These are phyloP conservation scores for Pithys albifrons DNA, from an alignment of 2,113 vertebrate genomes.

Conservation along the genomic window DNA sequence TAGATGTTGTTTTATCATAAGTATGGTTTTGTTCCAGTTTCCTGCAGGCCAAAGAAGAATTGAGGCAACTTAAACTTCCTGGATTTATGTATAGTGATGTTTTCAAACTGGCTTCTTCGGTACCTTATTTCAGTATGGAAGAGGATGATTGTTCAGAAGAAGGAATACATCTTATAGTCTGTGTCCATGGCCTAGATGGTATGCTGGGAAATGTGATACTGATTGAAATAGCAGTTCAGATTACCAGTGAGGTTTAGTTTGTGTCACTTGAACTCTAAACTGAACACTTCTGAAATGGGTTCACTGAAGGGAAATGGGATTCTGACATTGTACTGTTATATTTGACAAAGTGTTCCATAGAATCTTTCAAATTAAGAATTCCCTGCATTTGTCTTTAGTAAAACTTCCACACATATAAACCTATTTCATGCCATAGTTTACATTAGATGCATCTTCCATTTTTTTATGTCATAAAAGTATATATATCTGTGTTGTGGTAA, in stretches of 20 bases:
- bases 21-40: conserved; percentile 79
- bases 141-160: conserved; percentile 89
- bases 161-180: conserved; percentile 95
- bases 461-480: background rate
- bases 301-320: background rate
- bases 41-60: conserved; percentile 91
- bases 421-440: background rate
- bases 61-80: conserved; percentile 90
- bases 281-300: background rate
- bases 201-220: conserved; percentile 35
- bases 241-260: background rate
- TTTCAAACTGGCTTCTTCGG: conserved; percentile 88
- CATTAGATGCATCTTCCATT: background rate
- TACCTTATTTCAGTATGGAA: conserved; percentile 94
- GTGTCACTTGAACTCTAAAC: background rate
- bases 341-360: background rate
- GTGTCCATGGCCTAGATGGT: conserved; percentile 97
- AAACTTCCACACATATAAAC: background rate
- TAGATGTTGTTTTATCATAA: background rate
- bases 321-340: background rate
- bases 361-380: background rate
- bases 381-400: background rate
- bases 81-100: conserved; percentile 96
- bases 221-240: background rate
- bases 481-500: background rate